Evolutionary conservation across 2,888 invertebrate genomes (phyloP).

Genomic region (Myopa testacea): DNA sequence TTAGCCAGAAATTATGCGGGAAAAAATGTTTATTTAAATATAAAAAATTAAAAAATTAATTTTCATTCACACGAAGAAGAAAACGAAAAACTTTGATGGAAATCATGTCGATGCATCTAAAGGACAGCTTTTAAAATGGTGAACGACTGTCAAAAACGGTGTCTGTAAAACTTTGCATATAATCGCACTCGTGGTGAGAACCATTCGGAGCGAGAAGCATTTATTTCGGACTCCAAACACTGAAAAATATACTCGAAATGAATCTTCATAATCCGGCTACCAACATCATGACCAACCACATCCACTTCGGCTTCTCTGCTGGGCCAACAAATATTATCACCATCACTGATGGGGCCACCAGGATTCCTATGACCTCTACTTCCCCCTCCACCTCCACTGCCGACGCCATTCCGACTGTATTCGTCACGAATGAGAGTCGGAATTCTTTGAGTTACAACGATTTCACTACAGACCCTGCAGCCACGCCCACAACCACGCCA

Average conservation of each 20-base stretch:
- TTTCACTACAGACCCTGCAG: neutral
- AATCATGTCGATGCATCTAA: neutral
- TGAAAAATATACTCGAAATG: conserved; percentile 7
- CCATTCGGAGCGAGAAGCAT: neutral
- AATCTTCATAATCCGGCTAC: conserved; percentile 18
- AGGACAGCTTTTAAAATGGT: neutral
- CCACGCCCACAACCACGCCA: conserved; percentile 9
- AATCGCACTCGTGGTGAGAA: too few relatives aligned
- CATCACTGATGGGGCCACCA: neutral
- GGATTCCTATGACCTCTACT: too few relatives aligned
- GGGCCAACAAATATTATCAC: neutral
- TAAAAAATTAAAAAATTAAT: neutral
- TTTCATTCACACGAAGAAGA: neutral
- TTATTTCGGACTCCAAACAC: neutral
- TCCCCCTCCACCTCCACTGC: neutral
- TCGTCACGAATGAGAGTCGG: conserved; percentile 10
- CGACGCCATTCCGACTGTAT: neutral
- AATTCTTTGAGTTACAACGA: neutral
- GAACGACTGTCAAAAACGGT: neutral
- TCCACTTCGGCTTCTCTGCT: conserved; percentile 20
- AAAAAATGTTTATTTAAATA: neutral
- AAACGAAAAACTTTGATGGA: neutral
- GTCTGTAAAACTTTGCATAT: neutral
- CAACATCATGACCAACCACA: conserved; percentile 37
- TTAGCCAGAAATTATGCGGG: neutral